These are phyloP conservation scores for Hypotaenidia okinawae DNA, from an alignment of 2,797 vertebrate genomes.

Conservation along the genomic window DNA sequence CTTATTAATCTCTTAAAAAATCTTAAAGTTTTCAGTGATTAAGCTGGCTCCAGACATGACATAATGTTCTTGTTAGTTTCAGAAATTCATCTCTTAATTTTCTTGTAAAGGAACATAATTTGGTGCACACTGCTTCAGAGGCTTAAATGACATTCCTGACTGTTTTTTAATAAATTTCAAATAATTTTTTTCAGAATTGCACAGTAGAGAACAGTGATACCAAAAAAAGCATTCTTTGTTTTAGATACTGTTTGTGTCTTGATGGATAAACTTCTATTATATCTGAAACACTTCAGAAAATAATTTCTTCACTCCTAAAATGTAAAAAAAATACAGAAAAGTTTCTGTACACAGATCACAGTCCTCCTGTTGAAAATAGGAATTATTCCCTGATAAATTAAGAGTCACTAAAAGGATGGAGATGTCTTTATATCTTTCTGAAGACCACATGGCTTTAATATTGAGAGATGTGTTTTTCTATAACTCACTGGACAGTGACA, in stretches of 20 bases:
- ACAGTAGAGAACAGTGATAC: neutral
- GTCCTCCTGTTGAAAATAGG: neutral
- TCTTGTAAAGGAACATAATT: neutral
- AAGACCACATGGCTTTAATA: neutral
- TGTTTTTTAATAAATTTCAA: neutral
- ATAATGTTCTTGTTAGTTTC: neutral
- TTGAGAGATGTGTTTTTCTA: neutral
- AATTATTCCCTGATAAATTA: neutral
- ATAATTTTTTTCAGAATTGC: neutral
- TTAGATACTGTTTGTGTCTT: neutral
- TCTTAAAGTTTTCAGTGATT: neutral
- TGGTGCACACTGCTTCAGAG: neutral
- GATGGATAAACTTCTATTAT: neutral
- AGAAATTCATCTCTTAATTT: neutral
- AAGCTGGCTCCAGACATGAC: neutral
- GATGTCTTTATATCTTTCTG: neutral
- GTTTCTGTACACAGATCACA: neutral
- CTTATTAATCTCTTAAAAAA: neutral
- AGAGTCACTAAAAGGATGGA: neutral
- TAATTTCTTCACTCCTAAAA: neutral
- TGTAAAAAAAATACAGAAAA: neutral
- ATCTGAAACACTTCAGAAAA: neutral
- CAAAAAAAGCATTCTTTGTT: neutral
- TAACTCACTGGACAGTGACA: neutral
- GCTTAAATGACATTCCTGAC: neutral